Base-by-base conservation (phyloP, 1,140 invertebrate genomes). In the Metopolophium dirhodum region DNA sequence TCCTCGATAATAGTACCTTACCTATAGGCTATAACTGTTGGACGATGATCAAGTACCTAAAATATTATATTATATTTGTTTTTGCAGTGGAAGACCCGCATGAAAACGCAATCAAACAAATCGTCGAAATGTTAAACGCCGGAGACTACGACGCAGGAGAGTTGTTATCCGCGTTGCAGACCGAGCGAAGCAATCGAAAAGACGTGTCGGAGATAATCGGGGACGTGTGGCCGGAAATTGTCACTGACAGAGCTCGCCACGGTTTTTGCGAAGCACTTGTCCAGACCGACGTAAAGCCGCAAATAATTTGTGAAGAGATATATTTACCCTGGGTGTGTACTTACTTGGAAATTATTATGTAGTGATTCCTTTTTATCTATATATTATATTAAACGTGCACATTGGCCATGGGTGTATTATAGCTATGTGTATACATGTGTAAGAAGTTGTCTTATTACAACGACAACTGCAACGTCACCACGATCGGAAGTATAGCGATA, bases 191-290 rank as follows among this genome's bases (percentile, higher is more conserved):
- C 1, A n/a, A 82, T 9, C 45, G 68, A 37, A 30, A 83, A 3
- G 47, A 91, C 9, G n/a, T 92, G 23, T 92, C n/a, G 22, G 91
- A 85, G 9, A 51, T 92, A n/a, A 51, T 92, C 11, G 11, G 8
- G 23, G 91, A 92, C 2, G 35, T 92, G n/a, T 83, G 45, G 77
- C 91, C 91, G 11, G 91, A 92, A 83, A 92, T 92, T 9, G 49
- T 85, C 22, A 85, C 91, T 2, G 91, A 92, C 4, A 83, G 0
- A 22, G 68, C 47, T 85, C 77, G 91, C 0, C 91, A 92, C 23
- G 35, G n/a, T 30, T 51, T 92, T 22, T 92, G 91, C 30, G 91
- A 92, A 92, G 77, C 68, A 7, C 47, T 92, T 26, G 22, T 92
- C 23, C 22, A 85, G 30, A 85, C 9, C 7, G 77, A 85, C 2